phyloP scores from a whole-genome alignment of 2,888 invertebrate species.

The Lepas anatifera region DNA sequence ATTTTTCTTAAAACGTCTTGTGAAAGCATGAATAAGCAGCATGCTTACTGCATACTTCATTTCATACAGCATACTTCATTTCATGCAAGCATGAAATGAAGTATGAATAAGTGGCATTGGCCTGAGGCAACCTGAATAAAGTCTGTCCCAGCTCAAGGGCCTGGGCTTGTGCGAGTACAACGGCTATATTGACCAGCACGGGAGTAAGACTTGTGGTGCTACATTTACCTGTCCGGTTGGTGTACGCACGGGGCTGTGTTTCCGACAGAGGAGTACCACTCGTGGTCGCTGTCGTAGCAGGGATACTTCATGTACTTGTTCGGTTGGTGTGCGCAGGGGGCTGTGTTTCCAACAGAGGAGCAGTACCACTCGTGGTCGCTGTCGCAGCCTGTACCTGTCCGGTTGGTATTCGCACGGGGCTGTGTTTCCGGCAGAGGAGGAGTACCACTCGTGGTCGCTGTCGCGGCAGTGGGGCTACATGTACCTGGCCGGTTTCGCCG shows the following conservation, averaged over 20 bases:
- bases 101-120: not conserved
- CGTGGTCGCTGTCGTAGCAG: not conserved
- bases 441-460: not conserved
- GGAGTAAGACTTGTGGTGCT: slow-evolving; percentile 35
- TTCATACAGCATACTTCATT: too few species aligned
- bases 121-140: not conserved
- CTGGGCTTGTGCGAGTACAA: too few species aligned
- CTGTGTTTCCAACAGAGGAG: not conserved
- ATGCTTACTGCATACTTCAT: too few species aligned
- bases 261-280: not conserved
- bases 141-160: too few species aligned
- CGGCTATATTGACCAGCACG: too few species aligned
- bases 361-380: not conserved
- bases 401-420: too few species aligned
- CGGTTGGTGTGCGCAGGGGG: too few species aligned
- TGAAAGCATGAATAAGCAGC: too few species aligned
- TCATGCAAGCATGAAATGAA: too few species aligned
- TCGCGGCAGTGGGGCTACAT: slow-evolving; percentile 48
- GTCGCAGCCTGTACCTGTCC: slow-evolving; percentile 54
- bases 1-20: too few species aligned
- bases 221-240: slow-evolving; percentile 59
- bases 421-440: not conserved
- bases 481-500: slow-evolving; percentile 57
- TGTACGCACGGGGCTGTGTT: too few species aligned
- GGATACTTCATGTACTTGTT: slow-evolving; percentile 57